These are phyloP conservation scores for Coptodon rendalli DNA, from an alignment of 2,113 vertebrate species.

Conservation along the genomic window DNA sequence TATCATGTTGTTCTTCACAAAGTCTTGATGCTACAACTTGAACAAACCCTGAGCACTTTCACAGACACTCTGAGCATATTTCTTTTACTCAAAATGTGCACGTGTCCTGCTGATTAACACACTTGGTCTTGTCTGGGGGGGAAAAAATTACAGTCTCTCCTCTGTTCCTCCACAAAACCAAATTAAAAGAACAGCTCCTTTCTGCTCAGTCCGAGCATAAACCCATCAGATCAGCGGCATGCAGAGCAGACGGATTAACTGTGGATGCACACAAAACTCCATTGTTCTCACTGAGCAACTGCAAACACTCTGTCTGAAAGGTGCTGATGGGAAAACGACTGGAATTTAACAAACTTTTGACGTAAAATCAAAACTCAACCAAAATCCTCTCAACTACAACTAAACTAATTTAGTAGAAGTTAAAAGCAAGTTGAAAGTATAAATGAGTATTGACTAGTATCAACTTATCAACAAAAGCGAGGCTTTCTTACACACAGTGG, in stretches of 20 bases:
- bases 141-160: conserved; percentile 13
- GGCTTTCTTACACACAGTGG: not conserved
- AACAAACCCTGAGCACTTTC: not conserved
- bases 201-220: conserved; percentile 24
- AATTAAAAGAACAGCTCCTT: conserved; percentile 34
- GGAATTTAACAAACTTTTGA: not conserved
- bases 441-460: rapidly evolving
- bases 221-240: conserved; percentile 39
- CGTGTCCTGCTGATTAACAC: not conserved
- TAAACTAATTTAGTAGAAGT: not conserved
- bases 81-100: not conserved
- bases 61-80: not conserved
- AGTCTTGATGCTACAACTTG: not conserved
- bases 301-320: not conserved
- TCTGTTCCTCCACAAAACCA: conserved; percentile 15
- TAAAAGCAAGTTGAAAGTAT: not conserved
- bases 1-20: rapidly evolving
- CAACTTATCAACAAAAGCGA: not conserved
- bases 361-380: not conserved
- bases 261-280: conserved; percentile 31
- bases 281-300: conserved; percentile 39
- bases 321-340: not conserved
- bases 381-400: not conserved
- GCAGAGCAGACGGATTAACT: conserved; percentile 50
- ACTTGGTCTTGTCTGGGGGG: not conserved